These are phyloP conservation scores for Drosophila diplacantha DNA, from an alignment of 2,888 invertebrate genomes.

Conservation along the genomic window DNA sequence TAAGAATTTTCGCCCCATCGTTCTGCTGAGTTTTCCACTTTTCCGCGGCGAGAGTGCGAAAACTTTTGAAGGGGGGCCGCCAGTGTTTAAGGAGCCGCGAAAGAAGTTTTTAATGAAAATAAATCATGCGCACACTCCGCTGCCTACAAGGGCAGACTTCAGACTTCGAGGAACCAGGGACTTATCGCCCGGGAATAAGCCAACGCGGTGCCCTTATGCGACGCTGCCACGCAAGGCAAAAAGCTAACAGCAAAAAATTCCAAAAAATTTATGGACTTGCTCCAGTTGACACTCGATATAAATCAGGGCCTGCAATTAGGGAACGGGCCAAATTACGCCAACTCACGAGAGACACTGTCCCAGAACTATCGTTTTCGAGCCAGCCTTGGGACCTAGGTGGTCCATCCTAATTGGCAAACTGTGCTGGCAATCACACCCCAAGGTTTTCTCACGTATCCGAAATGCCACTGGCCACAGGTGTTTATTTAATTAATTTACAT, in stretches of 20 bases:
- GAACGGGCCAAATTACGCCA: conserved; percentile 21
- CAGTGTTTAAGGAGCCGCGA: conserved; percentile 48
- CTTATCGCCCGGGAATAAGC: conserved; percentile 32
- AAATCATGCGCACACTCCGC: conserved; percentile 60
- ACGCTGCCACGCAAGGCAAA: conserved; percentile 34
- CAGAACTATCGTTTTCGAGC: conserved; percentile 13
- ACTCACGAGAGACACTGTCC: conserved; percentile 37
- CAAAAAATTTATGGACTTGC: conserved; percentile 52
- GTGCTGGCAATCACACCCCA: not conserved
- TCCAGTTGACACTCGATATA: conserved; percentile 51
- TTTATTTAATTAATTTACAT: conserved; percentile 47
- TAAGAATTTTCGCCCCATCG: conserved; percentile 50
- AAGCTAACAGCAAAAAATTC: not conserved
- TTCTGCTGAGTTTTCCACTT: conserved; percentile 61
- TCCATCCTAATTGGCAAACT: conserved; percentile 7
- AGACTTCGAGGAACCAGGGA: conserved; percentile 15
- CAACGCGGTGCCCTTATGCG: conserved; percentile 20
- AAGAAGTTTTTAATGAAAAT: conserved; percentile 62
- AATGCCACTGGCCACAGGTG: conserved; percentile 37
- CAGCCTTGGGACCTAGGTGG: not conserved
- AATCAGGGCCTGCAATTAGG: conserved; percentile 57
- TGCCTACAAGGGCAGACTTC: conserved; percentile 38
- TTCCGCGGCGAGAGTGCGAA: conserved; percentile 36
- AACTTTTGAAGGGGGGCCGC: conserved; percentile 39
- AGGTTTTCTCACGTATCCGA: conserved; percentile 6